Conservation (phyloP, 2,888 invertebrate genomes). For the Tenodera sinensis region DNA sequence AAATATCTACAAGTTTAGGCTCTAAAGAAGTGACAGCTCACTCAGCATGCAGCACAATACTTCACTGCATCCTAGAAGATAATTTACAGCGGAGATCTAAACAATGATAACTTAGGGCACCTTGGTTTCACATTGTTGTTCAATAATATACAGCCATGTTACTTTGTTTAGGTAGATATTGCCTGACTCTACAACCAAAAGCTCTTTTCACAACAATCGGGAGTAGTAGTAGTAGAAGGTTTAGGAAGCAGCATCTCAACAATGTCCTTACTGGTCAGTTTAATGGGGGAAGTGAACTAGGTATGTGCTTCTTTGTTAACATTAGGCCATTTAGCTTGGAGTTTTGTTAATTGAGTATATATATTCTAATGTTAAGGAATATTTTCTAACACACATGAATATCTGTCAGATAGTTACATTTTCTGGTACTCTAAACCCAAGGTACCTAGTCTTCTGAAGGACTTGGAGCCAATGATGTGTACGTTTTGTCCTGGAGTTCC, state of each 20-base stretch:
- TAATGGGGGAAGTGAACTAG: too few relatives aligned
- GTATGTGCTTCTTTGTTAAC: neutral
- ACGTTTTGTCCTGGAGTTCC: too few relatives aligned
- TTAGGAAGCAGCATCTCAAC: neutral
- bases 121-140: neutral
- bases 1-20: neutral
- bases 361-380: too few relatives aligned
- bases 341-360: too few relatives aligned
- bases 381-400: too few relatives aligned
- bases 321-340: neutral
- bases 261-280: neutral
- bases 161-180: neutral
- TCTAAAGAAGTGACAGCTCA: neutral
- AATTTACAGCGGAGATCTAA: neutral
- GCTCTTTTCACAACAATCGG: neutral
- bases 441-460: too few relatives aligned
- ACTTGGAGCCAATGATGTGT: too few relatives aligned
- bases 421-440: too few relatives aligned
- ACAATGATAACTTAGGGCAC: neutral
- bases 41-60: neutral
- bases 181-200: neutral
- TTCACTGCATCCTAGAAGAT: neutral
- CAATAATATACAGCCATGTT: neutral
- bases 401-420: too few relatives aligned
- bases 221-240: neutral